Percentiles rank a stretch among this genome's conserved stretches.
These are phyloP conservation scores for Plecotus auritus DNA, from an alignment of 2,113 vertebrate genomes.

Conservation along the genomic window DNA sequence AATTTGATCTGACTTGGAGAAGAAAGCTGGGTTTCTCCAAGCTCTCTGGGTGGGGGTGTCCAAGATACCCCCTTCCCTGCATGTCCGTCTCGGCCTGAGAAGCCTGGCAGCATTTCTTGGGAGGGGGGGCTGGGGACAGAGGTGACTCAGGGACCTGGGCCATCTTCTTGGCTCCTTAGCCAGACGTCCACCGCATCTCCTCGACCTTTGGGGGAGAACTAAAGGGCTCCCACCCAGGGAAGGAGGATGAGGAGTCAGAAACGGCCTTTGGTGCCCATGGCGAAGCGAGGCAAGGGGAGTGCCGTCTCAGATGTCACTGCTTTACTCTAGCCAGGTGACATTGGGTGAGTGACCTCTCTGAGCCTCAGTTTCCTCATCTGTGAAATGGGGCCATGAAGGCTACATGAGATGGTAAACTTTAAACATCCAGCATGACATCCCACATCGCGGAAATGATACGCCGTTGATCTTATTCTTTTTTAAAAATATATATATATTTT, in stretches of 20 bases:
- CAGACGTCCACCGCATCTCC: neutral
- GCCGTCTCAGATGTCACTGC: neutral
- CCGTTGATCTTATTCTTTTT: neutral
- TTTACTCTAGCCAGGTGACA: neutral
- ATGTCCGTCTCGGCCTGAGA: neutral
- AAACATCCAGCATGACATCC: neutral
- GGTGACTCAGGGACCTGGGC: neutral
- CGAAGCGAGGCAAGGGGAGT: accelerated
- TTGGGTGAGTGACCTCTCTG: neutral
- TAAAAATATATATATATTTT: no score
- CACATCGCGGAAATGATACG: accelerated
- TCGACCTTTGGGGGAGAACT: neutral
- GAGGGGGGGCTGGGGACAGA: neutral
- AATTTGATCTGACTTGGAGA: constrained; percentile 36
- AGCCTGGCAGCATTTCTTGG: neutral
- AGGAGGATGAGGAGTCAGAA: neutral
- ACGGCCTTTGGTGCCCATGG: neutral
- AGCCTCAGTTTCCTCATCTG: constrained; percentile 2
- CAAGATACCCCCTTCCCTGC: neutral
- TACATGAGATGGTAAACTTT: neutral
- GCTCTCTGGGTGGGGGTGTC: neutral
- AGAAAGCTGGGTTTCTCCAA: neutral
- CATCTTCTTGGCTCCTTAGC: neutral
- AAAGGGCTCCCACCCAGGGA: neutral
- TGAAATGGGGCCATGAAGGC: neutral